Base-by-base conservation (phyloP, 2,113 vertebrate genomes). In the Corythornis madagascariensis region DNA sequence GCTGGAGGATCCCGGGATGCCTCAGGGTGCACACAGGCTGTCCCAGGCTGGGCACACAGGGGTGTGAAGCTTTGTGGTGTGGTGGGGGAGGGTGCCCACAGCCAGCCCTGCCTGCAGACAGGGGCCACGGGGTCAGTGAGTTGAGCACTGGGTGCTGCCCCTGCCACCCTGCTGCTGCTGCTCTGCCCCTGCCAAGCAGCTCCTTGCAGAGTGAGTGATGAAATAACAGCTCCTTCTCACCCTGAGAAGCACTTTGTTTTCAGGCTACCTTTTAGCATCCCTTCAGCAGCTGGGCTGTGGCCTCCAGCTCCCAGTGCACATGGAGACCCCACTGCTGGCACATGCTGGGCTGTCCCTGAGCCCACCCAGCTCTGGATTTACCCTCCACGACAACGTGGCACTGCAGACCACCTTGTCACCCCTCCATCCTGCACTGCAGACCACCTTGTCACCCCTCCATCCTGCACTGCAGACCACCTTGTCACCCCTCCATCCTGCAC, bases 11-110 rank as follows among this genome's bases (percentile, higher is more conserved):
- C 50, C 14, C 8, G 9, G 81, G 43, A 2, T 20, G 59, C 50
- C n/a, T 1, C 67, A 8, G 10, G 70, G 48, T 10, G 48, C 4
- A 1, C 0, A 0, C 0, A 2, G 73, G 24, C 5, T 20, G 52
- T 31, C 40, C 47, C 33, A 16, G 65, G 1, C 2, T 4, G n/a
- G 29, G 56, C 3, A 28, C 13, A 17, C 1, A 4, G 0, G 11
- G 35, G 3, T 13, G 56, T 10, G 85, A 28, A 40, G 77, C 26
- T 35, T 60, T 17, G 2, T 29, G 1, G 6, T 7, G 67, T 5
- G 5, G 26, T 2, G 12, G 63, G 14, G 14, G 43, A 75, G 72
- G 42, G 42, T 26, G 50, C 50, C 43, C 2, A 0, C 14, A 61
- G 83, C 35, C 70, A 26, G 33, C 38, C 56, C 56, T 42, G 43